Conservation (phyloP, 2,797 vertebrate genomes). For the Moxostoma hubbsi region DNA sequence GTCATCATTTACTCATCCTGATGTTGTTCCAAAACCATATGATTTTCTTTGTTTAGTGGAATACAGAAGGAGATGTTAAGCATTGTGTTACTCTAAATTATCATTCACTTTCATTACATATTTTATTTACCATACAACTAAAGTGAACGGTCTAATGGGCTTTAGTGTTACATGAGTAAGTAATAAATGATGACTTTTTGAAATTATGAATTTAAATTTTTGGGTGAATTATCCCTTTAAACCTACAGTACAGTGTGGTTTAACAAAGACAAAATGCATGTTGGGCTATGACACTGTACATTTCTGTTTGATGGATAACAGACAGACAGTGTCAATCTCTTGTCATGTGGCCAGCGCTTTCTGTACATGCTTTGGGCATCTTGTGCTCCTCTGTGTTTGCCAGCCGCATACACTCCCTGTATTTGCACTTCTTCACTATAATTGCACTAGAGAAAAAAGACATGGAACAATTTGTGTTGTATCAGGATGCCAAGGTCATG, state of each 20-base stretch:
- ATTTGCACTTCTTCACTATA: slow-evolving; percentile 28
- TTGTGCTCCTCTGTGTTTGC: slow-evolving; percentile 19
- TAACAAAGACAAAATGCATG: background rate
- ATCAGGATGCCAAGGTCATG: background rate
- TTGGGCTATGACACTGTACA: slow-evolving; percentile 17
- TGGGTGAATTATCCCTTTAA: too few species aligned
- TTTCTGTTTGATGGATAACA: slow-evolving; percentile 43
- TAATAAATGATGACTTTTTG: too few species aligned
- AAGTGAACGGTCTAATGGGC: too few species aligned
- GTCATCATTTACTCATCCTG: too few species aligned
- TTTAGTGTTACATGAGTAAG: too few species aligned
- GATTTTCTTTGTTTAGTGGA: too few species aligned
- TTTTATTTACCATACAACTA: too few species aligned
- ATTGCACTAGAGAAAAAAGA: slow-evolving; percentile 24
- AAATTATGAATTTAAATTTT: too few species aligned
- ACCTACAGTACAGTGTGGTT: background rate
- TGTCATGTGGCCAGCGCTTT: slow-evolving; percentile 18
- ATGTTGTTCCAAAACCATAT: too few species aligned
- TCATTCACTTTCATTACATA: too few species aligned
- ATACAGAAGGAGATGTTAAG: too few species aligned
- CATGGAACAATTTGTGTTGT: background rate
- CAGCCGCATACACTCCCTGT: slow-evolving; percentile 20
- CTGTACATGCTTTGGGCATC: slow-evolving; percentile 22
- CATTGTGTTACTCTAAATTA: too few species aligned
- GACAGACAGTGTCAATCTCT: slow-evolving; percentile 27